Base-by-base conservation (phyloP, 2,797 vertebrate species). In the Helarctos malayanus region DNA sequence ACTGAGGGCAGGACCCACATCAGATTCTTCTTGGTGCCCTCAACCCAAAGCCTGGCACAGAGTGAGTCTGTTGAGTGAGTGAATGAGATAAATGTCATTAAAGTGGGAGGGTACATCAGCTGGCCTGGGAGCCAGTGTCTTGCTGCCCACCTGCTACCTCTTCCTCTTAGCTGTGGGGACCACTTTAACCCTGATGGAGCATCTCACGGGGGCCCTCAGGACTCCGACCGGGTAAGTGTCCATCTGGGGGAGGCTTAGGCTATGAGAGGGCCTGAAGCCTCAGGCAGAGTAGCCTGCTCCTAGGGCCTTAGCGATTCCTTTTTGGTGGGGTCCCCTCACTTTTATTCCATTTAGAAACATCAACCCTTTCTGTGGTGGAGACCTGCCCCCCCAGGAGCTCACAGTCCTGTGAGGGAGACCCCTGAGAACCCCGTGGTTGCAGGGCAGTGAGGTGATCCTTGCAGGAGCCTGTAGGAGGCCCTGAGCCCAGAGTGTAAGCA, bases 101-200 rank as follows among this genome's bases (percentile, higher is more conserved):
- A 52, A 75, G n/a, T 76, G 69, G 92, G 89, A 82, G 45, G 8
- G 19, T 54, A 29, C 35, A 32, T 61, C 11, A 3, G 27, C 81
- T 85, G 45, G 52, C 68, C 89, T 41, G 2, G 19, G 83, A 79
- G n/a, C 32, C 47, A 5, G 32, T 81, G 16, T 89, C 83, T 92
- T 52, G 45, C 71, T 80, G 38, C 73, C 38, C 12, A 15, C n/a
- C 10, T 96, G 87, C 61, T 90, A 2, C 86, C 54, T 97, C 94
- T 97, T 80, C 54, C 95, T 82, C 90, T 93, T 89, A 99, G 99
- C 94, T 99, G 99, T 94, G 99, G 99, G 25, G 99, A 99, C 15
- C 99, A 99, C 98, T 99, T 98, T 91, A 99, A 99, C 97, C 99
- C 99, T 0, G 98, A 98, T 23, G 98, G 99, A 45, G 98, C 95